Evolutionary conservation across 1,140 invertebrate species (phyloP).

Genomic region (Aphelinus certus): DNA sequence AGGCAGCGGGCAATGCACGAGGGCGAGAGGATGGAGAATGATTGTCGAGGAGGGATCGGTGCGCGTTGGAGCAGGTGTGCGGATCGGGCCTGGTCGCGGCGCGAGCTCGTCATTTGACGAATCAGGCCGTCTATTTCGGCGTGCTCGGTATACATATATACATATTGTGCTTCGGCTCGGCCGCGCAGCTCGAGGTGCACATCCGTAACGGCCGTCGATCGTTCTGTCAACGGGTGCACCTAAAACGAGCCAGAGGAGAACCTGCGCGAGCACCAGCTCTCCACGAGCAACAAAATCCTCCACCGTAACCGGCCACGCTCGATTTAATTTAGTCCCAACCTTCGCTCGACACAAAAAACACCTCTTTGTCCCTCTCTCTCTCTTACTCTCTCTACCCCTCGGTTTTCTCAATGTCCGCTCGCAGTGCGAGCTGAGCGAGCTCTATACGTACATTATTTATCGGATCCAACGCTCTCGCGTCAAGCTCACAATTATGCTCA

Average conservation of each 20-base stretch:
- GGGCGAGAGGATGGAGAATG: too few species aligned
- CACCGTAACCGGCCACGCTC: background rate
- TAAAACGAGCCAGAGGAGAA: background rate
- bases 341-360: slow-evolving; percentile 17
- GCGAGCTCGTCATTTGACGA: slow-evolving; percentile 43
- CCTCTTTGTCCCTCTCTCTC: too few species aligned
- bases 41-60: background rate
- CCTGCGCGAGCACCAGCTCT: too few species aligned
- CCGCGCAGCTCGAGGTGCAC: too few species aligned
- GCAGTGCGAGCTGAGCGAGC: too few species aligned
- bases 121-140: slow-evolving; percentile 55
- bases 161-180: too few species aligned
- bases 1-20: too few species aligned
- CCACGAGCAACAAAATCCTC: slow-evolving; percentile 2
- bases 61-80: slow-evolving; percentile 43
- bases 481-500: too few species aligned
- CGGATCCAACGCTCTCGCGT: too few species aligned
- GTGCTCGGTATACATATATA: background rate
- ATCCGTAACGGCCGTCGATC: background rate
- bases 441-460: too few species aligned
- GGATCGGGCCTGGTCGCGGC: slow-evolving; percentile 23
- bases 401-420: too few species aligned
- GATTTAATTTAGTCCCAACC: slow-evolving; percentile 25
- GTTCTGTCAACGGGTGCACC: slow-evolving; percentile 2
- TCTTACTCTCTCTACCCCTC: background rate